A percentile compares a stretch with the other conserved stretches of the same genome.
phyloP scores from a whole-genome alignment of 1,140 invertebrate genomes.

The Mya arenaria region DNA sequence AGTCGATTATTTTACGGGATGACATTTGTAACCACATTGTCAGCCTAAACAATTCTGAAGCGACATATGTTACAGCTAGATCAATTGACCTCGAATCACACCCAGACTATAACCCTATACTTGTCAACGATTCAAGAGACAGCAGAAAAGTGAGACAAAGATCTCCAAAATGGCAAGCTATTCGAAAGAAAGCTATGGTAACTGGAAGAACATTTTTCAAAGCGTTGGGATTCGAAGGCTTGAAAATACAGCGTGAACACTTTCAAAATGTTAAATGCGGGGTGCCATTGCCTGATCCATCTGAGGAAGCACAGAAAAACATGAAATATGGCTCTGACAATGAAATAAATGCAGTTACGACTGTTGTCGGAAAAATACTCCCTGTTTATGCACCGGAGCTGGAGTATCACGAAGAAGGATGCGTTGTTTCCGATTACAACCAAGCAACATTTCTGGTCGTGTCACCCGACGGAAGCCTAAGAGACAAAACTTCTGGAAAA shows the following conservation, averaged over 20 bases:
- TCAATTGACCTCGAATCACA: not conserved
- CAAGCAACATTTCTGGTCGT: not conserved
- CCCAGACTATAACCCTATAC: constrained; percentile 8
- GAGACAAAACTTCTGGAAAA: not conserved
- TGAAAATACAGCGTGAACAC: constrained; percentile 11
- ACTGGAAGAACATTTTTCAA: constrained; percentile 41
- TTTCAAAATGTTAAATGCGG: not conserved
- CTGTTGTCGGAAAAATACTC: constrained; percentile 16
- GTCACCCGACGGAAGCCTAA: constrained; percentile 44
- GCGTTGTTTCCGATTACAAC: not conserved
- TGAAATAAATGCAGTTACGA: constrained; percentile 39
- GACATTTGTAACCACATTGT: not conserved
- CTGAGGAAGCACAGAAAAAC: not conserved
- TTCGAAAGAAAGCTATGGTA: constrained; percentile 5
- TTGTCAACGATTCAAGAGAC: not conserved
- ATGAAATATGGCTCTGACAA: constrained; percentile 38
- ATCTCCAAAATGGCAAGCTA: constrained; percentile 1
- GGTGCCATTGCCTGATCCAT: not conserved
- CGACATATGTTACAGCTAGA: constrained; percentile 3
- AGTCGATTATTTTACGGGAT: not conserved
- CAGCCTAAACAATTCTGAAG: not conserved
- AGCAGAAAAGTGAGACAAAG: not conserved
- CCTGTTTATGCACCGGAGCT: constrained; percentile 7
- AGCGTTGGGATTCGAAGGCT: constrained; percentile 13
- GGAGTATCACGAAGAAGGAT: constrained; percentile 40